Percentiles rank a stretch among this genome's conserved stretches.
phyloP scores from a whole-genome alignment of 2,113 vertebrate genomes.

The Erpornis zantholeuca region DNA sequence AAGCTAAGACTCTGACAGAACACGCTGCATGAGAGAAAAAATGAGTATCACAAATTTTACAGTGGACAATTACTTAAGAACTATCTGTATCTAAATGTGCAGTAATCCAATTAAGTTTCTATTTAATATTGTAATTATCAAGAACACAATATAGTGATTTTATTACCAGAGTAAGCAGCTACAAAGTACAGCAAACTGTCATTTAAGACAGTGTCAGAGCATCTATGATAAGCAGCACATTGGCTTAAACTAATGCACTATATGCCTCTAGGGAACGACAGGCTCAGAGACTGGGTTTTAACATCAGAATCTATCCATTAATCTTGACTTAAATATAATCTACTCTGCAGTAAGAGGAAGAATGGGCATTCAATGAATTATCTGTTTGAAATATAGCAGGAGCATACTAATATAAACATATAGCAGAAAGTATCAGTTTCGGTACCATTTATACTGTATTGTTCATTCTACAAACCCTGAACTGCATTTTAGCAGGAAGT shows the following conservation, averaged over 20 bases:
- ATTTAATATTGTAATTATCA: slow-evolving; percentile 92
- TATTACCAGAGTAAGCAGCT: slow-evolving; percentile 83
- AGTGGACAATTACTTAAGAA: slow-evolving; percentile 79
- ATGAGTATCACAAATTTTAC: slow-evolving; percentile 75
- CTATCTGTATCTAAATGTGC: slow-evolving; percentile 87
- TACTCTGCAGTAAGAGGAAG: slow-evolving; percentile 75
- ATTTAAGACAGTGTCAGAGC: slow-evolving; percentile 80
- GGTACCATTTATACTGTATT: not conserved
- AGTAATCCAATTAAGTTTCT: slow-evolving; percentile 93
- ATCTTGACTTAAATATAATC: slow-evolving; percentile 91
- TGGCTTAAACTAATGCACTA: slow-evolving; percentile 85
- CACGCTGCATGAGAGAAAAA: slow-evolving; percentile 43
- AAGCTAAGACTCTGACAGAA: slow-evolving; percentile 48
- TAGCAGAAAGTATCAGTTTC: slow-evolving; percentile 29
- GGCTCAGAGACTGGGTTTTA: slow-evolving; percentile 79
- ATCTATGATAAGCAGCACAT: slow-evolving; percentile 79
- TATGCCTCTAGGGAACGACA: slow-evolving; percentile 79
- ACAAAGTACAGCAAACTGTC: slow-evolving; percentile 79
- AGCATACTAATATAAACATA: slow-evolving; percentile 62
- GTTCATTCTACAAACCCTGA: not conserved
- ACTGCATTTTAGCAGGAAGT: not conserved
- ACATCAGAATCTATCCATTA: slow-evolving; percentile 86
- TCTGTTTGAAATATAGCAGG: slow-evolving; percentile 73
- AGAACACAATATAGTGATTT: slow-evolving; percentile 90
- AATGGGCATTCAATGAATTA: slow-evolving; percentile 82